Evolutionary conservation across 2,888 invertebrate genomes (phyloP), one percentile per base, ranked within the genome.

Genomic region (Pegoplata infirma): DNA sequence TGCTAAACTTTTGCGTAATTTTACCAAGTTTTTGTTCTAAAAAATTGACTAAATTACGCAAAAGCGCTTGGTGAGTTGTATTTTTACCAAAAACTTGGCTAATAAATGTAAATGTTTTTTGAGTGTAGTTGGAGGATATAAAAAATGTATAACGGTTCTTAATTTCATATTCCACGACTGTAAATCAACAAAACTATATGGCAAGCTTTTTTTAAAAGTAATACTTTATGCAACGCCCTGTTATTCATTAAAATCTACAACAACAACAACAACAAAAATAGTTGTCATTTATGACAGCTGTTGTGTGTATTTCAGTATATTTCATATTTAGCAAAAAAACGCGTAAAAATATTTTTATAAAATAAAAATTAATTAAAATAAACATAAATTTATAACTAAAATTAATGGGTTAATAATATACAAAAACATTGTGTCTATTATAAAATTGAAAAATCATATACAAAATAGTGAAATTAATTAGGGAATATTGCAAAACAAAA

Each of bases 251-350:
- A 75, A 75, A 47, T 75, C 67, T 74, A 75, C 75, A n/a, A n/a
- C n/a, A n/a, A n/a, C n/a, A n/a, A n/a, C n/a, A n/a, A n/a, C n/a
- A n/a, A 68, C 74, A 75, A 68, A 47, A 28, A 21, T 12, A n/a
- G n/a, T 67, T 75, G 75, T 75, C 75, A 75, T 17, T 49, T 56
- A 21, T 56, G 75, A 56, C 75, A 68, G 68, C 75, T 68, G n/a
- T n/a, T n/a, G n/a, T n/a, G 75, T 75, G 63, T 75, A 63, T 12
- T 40, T 40, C 8, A n/a, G n/a, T 40, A 1, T 40, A 40, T 75
- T 75, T 75, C n/a, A 1, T 40, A 40, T 75, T 75, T 75, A 68
- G 68, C 56, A 75, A 63, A 28, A n/a, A 75, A 40, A 68, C 74
- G 61, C 68, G 63, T 69, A 63, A 49, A 76, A 64, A 25, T 68